phyloP scores from a whole-genome alignment of 2,888 invertebrate species.

The Ryuthela nishihirai region DNA sequence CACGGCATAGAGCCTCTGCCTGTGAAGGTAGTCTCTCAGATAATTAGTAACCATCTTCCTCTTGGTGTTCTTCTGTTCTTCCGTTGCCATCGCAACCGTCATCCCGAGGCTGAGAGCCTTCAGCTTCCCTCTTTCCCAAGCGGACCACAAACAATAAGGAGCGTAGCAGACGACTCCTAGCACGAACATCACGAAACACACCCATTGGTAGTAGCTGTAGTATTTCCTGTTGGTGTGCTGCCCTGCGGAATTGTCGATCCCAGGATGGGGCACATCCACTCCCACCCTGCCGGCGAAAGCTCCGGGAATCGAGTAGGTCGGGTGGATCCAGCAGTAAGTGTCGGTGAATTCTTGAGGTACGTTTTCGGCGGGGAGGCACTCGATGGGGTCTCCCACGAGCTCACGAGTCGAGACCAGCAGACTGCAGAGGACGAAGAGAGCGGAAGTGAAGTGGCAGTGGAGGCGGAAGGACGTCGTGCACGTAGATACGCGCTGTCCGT shows the following conservation, averaged over 20 bases:
- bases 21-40: constrained; percentile 82
- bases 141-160: constrained; percentile 93
- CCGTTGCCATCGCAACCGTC: constrained; percentile 77
- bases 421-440: neutral
- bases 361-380: neutral
- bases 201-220: constrained; percentile 74
- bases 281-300: constrained; percentile 29
- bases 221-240: constrained; percentile 21
- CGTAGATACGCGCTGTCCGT: no score
- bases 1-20: constrained; percentile 45
- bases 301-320: neutral
- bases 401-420: neutral
- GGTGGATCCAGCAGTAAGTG: neutral
- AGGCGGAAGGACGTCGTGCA: no score
- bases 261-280: constrained; percentile 71
- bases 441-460: neutral
- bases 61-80: constrained; percentile 89
- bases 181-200: constrained; percentile 93
- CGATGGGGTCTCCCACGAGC: neutral
- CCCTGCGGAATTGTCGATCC: constrained; percentile 55
- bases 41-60: constrained; percentile 89
- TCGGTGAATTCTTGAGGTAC: neutral
- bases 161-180: constrained; percentile 93
- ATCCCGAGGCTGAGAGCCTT: constrained; percentile 6
- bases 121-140: constrained; percentile 47